Percentiles rank a stretch among this genome's conserved stretches.
Evolutionary conservation across 2,797 vertebrate genomes (phyloP).

Genomic region (Tapirus indicus): DNA sequence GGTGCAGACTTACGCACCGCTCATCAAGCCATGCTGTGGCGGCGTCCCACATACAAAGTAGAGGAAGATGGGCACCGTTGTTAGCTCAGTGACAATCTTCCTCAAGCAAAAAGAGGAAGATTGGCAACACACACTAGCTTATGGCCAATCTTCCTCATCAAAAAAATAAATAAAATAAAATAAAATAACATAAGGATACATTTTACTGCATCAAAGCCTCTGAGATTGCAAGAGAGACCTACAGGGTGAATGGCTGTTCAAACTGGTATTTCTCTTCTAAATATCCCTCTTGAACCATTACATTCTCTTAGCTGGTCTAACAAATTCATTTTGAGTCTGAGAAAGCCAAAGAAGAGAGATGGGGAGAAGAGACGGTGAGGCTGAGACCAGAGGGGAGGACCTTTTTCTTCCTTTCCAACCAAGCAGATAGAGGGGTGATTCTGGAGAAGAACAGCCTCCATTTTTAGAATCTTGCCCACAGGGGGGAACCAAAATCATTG

Average conservation of each 20-base stretch:
- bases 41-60: too few species aligned
- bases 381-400: not conserved
- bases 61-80: too few species aligned
- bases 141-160: too few species aligned
- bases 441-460: not conserved
- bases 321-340: not conserved
- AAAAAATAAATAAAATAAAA: too few species aligned
- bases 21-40: too few species aligned
- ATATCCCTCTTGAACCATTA: too few species aligned
- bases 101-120: too few species aligned
- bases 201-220: not conserved
- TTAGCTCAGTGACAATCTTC: too few species aligned
- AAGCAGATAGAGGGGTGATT: not conserved
- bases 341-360: not conserved
- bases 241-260: accelerated
- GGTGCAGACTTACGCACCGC: too few species aligned
- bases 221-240: accelerated
- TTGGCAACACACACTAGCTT: too few species aligned
- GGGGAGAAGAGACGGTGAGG: not conserved
- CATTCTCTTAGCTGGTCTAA: not conserved
- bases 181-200: too few species aligned
- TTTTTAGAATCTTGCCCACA: not conserved
- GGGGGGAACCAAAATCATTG: not conserved
- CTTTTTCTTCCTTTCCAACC: accelerated
- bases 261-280: not conserved